phyloP scores from a whole-genome alignment of 2,113 vertebrate species.

The Scolopax mira region DNA sequence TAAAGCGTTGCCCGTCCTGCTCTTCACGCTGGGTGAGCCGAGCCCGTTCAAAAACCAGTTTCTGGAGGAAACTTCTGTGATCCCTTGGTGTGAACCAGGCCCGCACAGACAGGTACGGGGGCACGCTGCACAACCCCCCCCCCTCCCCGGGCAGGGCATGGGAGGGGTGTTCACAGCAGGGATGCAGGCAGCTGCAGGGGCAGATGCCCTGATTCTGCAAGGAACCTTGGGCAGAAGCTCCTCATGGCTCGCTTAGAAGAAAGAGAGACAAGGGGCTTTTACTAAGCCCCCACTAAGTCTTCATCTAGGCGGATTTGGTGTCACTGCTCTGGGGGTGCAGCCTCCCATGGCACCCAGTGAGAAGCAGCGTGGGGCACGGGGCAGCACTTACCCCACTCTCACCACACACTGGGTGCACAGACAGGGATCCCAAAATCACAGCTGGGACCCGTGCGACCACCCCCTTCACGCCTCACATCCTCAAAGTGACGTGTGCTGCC shows the following conservation, averaged over 20 bases:
- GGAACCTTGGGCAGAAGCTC: background rate
- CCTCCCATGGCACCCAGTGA: rapidly evolving
- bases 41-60: conserved; percentile 56
- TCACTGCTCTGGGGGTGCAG: rapidly evolving
- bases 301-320: background rate
- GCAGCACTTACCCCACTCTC: background rate
- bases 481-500: background rate
- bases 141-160: background rate
- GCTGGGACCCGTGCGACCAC: background rate
- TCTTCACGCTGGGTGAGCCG: conserved; percentile 13
- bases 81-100: conserved; percentile 27
- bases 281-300: background rate
- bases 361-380: rapidly evolving
- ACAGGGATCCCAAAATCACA: background rate
- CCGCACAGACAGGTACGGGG: background rate
- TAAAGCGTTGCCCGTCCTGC: conserved; percentile 26
- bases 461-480: background rate
- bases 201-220: background rate
- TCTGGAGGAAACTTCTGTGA: conserved; percentile 21
- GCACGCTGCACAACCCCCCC: background rate
- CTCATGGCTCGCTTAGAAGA: background rate
- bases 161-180: background rate
- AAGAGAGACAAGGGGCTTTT: rapidly evolving
- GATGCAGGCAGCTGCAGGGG: background rate
- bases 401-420: background rate